phyloP scores from a whole-genome alignment of 1,140 invertebrate species.

The Tetraneura akinire region DNA sequence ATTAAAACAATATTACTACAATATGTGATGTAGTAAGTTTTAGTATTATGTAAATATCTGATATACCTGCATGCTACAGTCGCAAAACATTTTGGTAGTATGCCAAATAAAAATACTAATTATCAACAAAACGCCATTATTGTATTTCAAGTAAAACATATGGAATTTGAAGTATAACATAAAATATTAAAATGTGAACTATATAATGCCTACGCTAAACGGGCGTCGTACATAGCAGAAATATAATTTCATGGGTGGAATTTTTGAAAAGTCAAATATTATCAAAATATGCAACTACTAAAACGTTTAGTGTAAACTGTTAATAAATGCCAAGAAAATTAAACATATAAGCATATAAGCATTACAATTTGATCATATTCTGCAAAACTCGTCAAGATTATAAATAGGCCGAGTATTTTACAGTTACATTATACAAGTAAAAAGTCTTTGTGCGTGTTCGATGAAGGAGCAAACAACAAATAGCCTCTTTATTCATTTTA shows the following conservation, averaged over 20 bases:
- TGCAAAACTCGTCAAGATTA: neutral
- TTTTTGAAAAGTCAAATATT: neutral
- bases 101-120: slow-evolving; percentile 29
- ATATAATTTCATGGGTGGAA: neutral
- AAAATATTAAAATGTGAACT: no score
- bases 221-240: neutral
- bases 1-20: slow-evolving; percentile 12
- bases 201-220: slow-evolving; percentile 1
- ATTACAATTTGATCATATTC: neutral
- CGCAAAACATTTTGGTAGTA: neutral
- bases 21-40: slow-evolving; percentile 3
- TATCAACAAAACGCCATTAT: slow-evolving; percentile 14
- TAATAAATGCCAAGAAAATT: no score
- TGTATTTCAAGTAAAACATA: neutral
- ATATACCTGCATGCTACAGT: slow-evolving; percentile 1
- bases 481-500: slow-evolving; percentile 41
- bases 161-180: neutral
- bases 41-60: slow-evolving; percentile 12
- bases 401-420: slow-evolving; percentile 32
- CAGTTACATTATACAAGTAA: slow-evolving; percentile 9
- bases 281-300: neutral
- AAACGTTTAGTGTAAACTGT: neutral
- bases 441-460: slow-evolving; percentile 9
- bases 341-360: neutral
- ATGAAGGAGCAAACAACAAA: slow-evolving; percentile 38